phyloP scores from a whole-genome alignment of 30 jellyfish, hydroid and myxozoan genomes.

The Hydra vulgaris region DNA sequence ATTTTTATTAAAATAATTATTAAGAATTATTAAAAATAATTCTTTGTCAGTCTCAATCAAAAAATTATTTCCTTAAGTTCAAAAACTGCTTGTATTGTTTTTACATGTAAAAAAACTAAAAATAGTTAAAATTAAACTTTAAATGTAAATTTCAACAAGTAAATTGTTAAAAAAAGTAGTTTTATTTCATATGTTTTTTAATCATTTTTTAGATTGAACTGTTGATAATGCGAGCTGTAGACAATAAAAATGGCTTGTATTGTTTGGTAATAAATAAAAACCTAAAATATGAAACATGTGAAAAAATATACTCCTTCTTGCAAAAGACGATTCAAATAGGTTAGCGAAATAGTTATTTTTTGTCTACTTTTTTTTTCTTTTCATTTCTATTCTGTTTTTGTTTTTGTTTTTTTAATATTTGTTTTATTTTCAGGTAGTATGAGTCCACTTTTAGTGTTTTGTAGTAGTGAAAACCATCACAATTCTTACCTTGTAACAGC shows the following conservation, averaged over 20 bases:
- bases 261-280: background rate
- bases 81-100: no score
- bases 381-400: background rate
- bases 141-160: no score
- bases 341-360: background rate
- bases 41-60: no score
- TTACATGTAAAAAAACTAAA: no score
- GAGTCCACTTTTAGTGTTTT: constrained; percentile 32
- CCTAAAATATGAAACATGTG: constrained; percentile 4
- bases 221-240: constrained; percentile 21
- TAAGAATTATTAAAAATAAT: no score
- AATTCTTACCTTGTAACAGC: constrained; percentile 51
- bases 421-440: constrained; percentile 8
- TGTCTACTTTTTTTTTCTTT: background rate
- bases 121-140: no score
- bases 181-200: background rate
- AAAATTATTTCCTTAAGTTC: no score
- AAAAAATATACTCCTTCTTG: background rate
- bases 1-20: no score
- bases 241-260: constrained; percentile 12
- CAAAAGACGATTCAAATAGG: constrained; percentile 13
- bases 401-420: no score
- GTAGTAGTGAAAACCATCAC: constrained; percentile 51
- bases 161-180: no score
- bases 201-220: constrained; percentile 9